Conservation (phyloP, 2,797 vertebrate genomes). For the Sebastes aleutianus region DNA sequence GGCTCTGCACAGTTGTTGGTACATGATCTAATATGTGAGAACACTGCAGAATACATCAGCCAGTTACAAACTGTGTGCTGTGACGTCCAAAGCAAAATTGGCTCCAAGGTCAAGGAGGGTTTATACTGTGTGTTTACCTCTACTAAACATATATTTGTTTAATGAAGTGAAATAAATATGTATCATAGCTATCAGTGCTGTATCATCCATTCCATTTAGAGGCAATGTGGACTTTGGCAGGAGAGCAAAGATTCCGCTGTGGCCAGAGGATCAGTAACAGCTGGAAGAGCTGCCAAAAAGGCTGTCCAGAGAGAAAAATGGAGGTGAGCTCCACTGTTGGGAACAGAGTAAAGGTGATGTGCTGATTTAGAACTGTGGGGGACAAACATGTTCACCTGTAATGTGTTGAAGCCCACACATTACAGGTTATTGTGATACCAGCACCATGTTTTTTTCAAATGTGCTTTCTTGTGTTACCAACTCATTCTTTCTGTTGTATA, state of each 20-base stretch:
- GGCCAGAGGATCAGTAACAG: constrained; percentile 3
- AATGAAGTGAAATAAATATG: constrained; percentile 9
- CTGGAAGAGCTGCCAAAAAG: neutral
- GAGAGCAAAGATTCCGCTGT: neutral
- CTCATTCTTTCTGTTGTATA: neutral
- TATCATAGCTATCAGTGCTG: neutral
- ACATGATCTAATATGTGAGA: neutral
- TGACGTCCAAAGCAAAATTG: neutral
- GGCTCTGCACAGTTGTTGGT: too few species aligned
- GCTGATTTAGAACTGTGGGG: neutral
- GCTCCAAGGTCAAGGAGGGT: constrained; percentile 1
- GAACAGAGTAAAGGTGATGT: neutral
- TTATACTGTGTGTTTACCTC: constrained; percentile 2
- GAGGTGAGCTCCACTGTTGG: neutral
- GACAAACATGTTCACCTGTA: neutral
- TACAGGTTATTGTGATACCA: neutral
- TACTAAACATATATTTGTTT: constrained; percentile 27
- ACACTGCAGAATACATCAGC: neutral
- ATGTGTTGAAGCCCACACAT: neutral
- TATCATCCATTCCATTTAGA: constrained; percentile 4
- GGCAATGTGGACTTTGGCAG: constrained; percentile 19
- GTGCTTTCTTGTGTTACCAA: neutral
- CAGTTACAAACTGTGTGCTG: neutral
- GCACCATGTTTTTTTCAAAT: neutral
- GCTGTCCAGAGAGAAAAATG: neutral